Conservation (phyloP, 2,888 invertebrate genomes). For the Pachycephus smyrnensis region DNA sequence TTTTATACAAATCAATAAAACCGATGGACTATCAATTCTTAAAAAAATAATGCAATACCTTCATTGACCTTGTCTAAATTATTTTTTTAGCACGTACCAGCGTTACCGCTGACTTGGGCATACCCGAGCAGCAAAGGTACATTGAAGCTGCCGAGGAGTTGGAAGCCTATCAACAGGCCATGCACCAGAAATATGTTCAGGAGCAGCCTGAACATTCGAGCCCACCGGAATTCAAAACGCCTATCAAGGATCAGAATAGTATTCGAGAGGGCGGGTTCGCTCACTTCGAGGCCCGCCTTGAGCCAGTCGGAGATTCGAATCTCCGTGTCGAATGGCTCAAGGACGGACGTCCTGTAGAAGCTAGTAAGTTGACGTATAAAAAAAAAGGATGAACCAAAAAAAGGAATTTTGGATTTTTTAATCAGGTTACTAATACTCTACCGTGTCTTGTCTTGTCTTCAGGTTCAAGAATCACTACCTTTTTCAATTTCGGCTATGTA, state of each 20-base stretch:
- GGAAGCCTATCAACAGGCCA: conserved; percentile 87
- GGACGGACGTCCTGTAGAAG: conserved; percentile 90
- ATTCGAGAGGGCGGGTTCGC: conserved; percentile 94
- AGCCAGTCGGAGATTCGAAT: conserved; percentile 92
- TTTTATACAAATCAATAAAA: conserved; percentile 15
- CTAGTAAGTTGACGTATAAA: conserved; percentile 71
- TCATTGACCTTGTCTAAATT: background rate
- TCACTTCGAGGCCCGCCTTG: conserved; percentile 94
- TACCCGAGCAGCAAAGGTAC: conserved; percentile 90
- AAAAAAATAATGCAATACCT: background rate
- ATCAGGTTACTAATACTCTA: background rate
- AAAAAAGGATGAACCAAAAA: background rate
- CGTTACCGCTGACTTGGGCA: conserved; percentile 88
- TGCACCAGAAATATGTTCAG: conserved; percentile 83
- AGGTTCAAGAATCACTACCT: conserved; percentile 89
- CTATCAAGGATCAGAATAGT: conserved; percentile 87
- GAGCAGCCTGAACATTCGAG: conserved; percentile 84
- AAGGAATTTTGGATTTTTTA: background rate
- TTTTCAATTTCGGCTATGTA: conserved; percentile 95
- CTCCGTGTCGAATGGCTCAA: conserved; percentile 93
- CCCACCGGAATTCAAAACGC: conserved; percentile 89
- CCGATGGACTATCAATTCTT: background rate
- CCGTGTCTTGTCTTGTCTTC: conserved; percentile 18
- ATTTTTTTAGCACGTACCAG: conserved; percentile 75
- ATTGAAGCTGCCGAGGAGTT: conserved; percentile 92